phyloP scores from a whole-genome alignment of 2,113 vertebrate species.

The Panthera leo region DNA sequence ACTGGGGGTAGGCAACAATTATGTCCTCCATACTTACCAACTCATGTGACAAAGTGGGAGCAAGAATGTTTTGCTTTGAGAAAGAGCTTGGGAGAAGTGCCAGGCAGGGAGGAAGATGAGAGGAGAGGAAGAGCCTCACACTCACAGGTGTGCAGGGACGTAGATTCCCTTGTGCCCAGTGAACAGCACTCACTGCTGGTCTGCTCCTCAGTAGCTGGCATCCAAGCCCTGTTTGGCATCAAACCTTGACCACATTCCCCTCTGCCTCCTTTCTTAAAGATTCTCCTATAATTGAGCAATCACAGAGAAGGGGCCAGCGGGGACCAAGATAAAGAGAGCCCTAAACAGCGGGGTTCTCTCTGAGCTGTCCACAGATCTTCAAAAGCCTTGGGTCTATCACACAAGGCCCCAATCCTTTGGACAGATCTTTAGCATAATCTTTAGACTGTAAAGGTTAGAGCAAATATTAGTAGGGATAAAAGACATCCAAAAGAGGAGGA shows the following conservation, averaged over 20 bases:
- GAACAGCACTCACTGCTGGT: not conserved
- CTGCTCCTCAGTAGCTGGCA: not conserved
- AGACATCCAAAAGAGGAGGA: not conserved
- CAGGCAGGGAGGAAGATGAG: not conserved
- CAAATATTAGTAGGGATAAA: constrained; percentile 29
- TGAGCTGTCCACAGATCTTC: constrained; percentile 12
- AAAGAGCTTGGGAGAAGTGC: not conserved
- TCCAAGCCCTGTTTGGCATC: not conserved
- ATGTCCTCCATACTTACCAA: not conserved
- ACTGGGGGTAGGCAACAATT: not conserved
- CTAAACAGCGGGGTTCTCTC: not conserved
- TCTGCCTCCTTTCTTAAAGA: not conserved
- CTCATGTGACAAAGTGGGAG: not conserved
- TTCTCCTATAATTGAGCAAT: not conserved
- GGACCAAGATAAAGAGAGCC: not conserved
- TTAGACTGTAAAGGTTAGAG: constrained; percentile 22
- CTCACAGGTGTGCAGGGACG: too few species aligned
- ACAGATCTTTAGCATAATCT: constrained; percentile 43
- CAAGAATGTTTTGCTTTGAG: not conserved
- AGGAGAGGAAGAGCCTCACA: not conserved
- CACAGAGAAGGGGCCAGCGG: not conserved
- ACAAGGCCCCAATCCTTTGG: not conserved
- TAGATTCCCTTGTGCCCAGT: too few species aligned
- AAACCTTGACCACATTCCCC: not conserved
- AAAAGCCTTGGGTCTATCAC: not conserved